Evolutionary conservation across 2,797 vertebrate species (phyloP).

Genomic region (Enteromius anoplus): DNA sequence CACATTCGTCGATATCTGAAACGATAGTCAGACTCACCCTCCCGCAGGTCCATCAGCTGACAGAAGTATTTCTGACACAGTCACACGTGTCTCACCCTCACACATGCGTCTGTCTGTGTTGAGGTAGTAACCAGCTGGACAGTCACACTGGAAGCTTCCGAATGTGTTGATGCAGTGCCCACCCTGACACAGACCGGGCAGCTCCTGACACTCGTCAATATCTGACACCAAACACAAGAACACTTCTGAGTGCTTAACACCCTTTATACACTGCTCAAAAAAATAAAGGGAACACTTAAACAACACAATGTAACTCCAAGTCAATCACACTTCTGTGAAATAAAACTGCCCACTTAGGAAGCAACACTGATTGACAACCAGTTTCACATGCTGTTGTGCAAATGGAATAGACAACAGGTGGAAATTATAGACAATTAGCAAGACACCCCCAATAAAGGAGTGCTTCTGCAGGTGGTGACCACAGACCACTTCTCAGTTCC

Average conservation of each 20-base stretch:
- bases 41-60: background rate
- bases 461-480: no score
- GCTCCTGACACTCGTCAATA: slow-evolving; percentile 85
- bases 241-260: background rate
- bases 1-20: slow-evolving; percentile 85
- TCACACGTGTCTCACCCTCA: slow-evolving; percentile 74
- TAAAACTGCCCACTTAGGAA: no score
- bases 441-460: no score
- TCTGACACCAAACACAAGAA: slow-evolving; percentile 67
- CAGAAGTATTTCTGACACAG: background rate
- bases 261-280: background rate
- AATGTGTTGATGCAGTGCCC: slow-evolving; percentile 87
- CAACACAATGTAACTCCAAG: no score
- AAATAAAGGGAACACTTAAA: no score
- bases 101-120: slow-evolving; percentile 83
- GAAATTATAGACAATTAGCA: no score
- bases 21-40: background rate
- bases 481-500: no score
- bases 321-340: no score
- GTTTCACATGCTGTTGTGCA: no score
- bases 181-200: slow-evolving; percentile 85
- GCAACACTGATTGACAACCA: no score
- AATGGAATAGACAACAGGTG: no score
- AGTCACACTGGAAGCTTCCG: slow-evolving; percentile 86
- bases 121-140: slow-evolving; percentile 83